These are phyloP conservation scores for Anthopleura sola DNA, from an alignment of 64 coral and sea anemone genomes.

Conservation along the genomic window DNA sequence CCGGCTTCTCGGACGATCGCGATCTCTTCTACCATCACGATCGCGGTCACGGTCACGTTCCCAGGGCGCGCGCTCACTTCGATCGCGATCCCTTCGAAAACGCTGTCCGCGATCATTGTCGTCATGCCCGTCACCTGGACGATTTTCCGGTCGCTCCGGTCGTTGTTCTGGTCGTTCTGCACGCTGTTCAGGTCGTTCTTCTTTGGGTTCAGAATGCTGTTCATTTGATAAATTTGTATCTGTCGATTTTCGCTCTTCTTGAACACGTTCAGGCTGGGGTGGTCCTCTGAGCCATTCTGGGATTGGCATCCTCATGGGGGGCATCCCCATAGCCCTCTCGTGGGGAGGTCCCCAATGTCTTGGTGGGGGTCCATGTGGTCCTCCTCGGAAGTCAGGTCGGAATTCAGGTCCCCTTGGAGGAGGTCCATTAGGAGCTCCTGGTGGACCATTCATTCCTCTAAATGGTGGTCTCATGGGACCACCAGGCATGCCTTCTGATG, in stretches of 20 bases:
- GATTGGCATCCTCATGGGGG: slow-evolving; percentile 11
- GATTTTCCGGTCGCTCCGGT: neutral
- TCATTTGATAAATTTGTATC: neutral
- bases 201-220: neutral
- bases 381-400: slow-evolving; percentile 11
- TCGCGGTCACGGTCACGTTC: neutral
- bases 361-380: slow-evolving; percentile 12
- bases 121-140: slow-evolving; percentile 9
- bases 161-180: slow-evolving; percentile 3
- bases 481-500: neutral
- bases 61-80: slow-evolving; percentile 19
- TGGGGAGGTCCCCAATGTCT: slow-evolving; percentile 31
- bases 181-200: neutral
- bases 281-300: slow-evolving; percentile 39
- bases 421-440: neutral
- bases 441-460: neutral
- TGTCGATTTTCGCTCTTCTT: neutral
- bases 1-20: slow-evolving; percentile 9
- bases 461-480: neutral
- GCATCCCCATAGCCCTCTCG: slow-evolving; percentile 42
- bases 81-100: slow-evolving; percentile 46
- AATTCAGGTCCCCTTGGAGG: slow-evolving; percentile 10
- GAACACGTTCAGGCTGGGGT: slow-evolving; percentile 3
- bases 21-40: slow-evolving; percentile 12
- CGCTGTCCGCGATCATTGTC: slow-evolving; percentile 11